Evolutionary conservation across 2,113 vertebrate genomes (phyloP).

Genomic region (Tichodroma muraria): DNA sequence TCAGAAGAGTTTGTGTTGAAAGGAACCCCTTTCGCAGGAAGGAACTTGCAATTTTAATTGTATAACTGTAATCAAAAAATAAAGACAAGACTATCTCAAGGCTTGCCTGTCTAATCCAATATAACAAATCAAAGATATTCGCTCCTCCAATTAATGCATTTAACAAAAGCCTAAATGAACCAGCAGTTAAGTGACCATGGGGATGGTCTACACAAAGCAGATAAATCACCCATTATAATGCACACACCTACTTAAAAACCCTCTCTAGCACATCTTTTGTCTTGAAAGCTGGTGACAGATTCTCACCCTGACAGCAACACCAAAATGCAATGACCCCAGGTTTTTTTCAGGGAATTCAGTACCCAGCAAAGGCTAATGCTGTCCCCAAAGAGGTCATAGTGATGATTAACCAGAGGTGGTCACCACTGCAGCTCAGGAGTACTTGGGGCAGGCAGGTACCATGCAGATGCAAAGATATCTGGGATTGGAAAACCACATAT

Average conservation of each 20-base stretch:
- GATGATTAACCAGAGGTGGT: neutral
- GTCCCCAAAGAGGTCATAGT: neutral
- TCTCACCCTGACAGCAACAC: neutral
- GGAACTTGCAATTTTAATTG: neutral
- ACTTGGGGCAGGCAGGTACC: neutral
- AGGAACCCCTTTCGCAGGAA: neutral
- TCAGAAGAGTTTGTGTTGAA: neutral
- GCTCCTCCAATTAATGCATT: neutral
- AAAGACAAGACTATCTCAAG: neutral
- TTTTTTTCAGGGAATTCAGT: neutral
- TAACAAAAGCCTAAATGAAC: constrained; percentile 32
- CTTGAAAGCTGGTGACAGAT: neutral
- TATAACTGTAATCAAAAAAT: constrained; percentile 13
- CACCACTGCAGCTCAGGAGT: neutral
- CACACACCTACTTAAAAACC: neutral
- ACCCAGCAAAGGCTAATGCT: neutral
- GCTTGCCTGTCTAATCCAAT: neutral
- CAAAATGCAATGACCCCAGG: neutral
- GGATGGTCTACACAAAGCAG: neutral
- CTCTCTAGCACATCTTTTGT: neutral
- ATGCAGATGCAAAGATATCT: neutral
- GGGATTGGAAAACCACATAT: rapidly evolving
- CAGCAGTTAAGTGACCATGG: neutral
- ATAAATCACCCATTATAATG: neutral
- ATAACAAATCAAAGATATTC: neutral